phyloP scores from a whole-genome alignment of 2,797 vertebrate species.

The Enteromius fasciolatus region DNA sequence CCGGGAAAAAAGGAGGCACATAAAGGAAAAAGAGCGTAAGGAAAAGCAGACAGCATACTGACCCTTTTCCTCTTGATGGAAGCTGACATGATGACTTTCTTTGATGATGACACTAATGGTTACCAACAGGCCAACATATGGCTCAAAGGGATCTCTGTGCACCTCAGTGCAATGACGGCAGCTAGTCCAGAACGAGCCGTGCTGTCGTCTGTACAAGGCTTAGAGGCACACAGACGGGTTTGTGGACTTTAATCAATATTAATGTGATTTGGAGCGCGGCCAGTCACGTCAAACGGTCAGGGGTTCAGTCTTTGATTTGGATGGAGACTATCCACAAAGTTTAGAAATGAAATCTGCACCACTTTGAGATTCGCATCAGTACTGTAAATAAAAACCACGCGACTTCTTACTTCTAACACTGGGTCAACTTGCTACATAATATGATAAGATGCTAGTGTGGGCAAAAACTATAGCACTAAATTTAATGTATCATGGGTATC shows the following conservation, averaged over 20 bases:
- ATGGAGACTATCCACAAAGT: background rate
- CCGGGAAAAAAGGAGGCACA: background rate
- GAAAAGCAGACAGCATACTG: slow-evolving; percentile 44
- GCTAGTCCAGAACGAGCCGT: slow-evolving; percentile 42
- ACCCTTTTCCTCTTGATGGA: slow-evolving; percentile 70
- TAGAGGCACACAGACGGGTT: slow-evolving; percentile 54
- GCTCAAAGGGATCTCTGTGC: slow-evolving; percentile 56
- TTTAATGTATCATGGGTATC: background rate
- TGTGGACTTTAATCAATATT: slow-evolving; percentile 63
- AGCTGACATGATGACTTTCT: slow-evolving; percentile 58
- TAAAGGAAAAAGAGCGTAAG: slow-evolving; percentile 34
- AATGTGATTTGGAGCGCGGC: slow-evolving; percentile 57
- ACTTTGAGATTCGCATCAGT: slow-evolving; percentile 11
- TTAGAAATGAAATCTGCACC: slow-evolving; percentile 6
- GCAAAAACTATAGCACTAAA: slow-evolving; percentile 3
- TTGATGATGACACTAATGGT: slow-evolving; percentile 74
- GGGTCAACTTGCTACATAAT: background rate
- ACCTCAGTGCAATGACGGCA: slow-evolving; percentile 51
- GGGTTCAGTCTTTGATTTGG: slow-evolving; percentile 26
- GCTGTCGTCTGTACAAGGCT: slow-evolving; percentile 39
- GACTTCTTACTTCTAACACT: slow-evolving; percentile 8
- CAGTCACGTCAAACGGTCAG: slow-evolving; percentile 49
- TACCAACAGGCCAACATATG: slow-evolving; percentile 64
- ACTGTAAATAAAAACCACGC: slow-evolving; percentile 7
- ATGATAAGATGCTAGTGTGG: background rate